These are phyloP conservation scores for Lordiphosa andalusiaca DNA, from an alignment of 2,888 invertebrate genomes.

Conservation along the genomic window DNA sequence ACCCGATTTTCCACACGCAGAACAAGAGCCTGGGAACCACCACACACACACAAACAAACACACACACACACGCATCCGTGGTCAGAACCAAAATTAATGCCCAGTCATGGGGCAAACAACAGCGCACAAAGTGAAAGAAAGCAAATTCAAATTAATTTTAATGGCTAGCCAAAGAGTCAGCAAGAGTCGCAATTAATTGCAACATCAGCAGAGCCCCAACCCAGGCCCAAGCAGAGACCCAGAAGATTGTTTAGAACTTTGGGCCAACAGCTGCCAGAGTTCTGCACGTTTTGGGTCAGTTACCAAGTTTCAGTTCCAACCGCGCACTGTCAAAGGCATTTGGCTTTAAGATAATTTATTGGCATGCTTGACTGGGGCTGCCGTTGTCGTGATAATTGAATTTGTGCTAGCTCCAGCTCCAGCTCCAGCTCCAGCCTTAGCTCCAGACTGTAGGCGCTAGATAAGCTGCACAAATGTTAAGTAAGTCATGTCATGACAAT, in stretches of 20 bases:
- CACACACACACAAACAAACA: conserved; percentile 1
- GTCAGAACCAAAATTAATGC: conserved; percentile 32
- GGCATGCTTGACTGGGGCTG: conserved; percentile 58
- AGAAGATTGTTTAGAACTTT: conserved; percentile 43
- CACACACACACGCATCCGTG: conserved; percentile 16
- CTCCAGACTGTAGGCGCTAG: conserved; percentile 53
- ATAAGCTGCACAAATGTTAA: conserved; percentile 65
- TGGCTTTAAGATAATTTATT: conserved; percentile 72
- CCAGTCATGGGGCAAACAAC: conserved; percentile 52
- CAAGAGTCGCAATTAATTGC: conserved; percentile 67
- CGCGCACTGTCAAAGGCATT: conserved; percentile 68
- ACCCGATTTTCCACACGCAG: conserved; percentile 42
- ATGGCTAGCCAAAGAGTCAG: conserved; percentile 52
- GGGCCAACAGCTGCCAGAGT: conserved; percentile 30
- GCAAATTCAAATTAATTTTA: conserved; percentile 69
- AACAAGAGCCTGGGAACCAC: conserved; percentile 48
- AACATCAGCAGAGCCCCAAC: conserved; percentile 27
- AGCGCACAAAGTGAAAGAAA: conserved; percentile 21
- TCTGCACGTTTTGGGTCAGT: conserved; percentile 67
- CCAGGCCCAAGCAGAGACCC: conserved; percentile 14
- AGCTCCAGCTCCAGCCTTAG: conserved; percentile 1
- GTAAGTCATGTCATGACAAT: conserved; percentile 73
- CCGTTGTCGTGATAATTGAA: conserved; percentile 73
- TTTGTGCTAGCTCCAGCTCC: conserved; percentile 54
- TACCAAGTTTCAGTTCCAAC: conserved; percentile 35